These are phyloP conservation scores for Pseudococcus viburni DNA, from an alignment of 2,888 invertebrate genomes.

Conservation along the genomic window DNA sequence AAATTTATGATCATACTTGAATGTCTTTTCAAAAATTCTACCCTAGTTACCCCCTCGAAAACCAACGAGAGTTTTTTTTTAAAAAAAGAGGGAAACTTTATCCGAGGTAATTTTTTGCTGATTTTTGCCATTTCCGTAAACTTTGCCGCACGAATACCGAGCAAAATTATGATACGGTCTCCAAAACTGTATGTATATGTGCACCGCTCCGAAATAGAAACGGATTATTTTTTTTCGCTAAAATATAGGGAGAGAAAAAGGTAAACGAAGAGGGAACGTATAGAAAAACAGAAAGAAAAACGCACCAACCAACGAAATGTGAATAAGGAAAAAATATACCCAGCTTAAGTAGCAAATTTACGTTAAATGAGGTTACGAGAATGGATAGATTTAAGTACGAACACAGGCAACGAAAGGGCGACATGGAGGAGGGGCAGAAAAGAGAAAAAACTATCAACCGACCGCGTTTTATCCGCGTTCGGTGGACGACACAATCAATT, in stretches of 20 bases:
- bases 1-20: too few species aligned
- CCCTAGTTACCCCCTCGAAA: too few species aligned
- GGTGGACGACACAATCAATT: slow-evolving; percentile 28
- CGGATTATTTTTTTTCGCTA: background rate
- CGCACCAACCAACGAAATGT: slow-evolving; percentile 13
- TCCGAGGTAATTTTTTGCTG: background rate
- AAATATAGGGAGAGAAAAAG: background rate
- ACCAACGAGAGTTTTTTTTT: too few species aligned
- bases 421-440: background rate
- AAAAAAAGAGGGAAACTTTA: background rate
- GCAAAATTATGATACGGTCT: background rate
- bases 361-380: slow-evolving; percentile 19
- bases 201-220: background rate
- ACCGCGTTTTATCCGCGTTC: background rate
- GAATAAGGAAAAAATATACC: slow-evolving; percentile 31
- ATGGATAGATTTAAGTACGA: background rate
- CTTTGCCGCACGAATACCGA: background rate
- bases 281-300: background rate
- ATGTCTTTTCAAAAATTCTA: too few species aligned
- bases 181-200: background rate
- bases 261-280: background rate
- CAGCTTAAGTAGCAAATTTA: slow-evolving; percentile 42
- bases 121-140: background rate
- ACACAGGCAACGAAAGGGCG: background rate
- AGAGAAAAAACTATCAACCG: background rate